Evolutionary conservation across 2,113 vertebrate genomes (phyloP).

Genomic region (Podarcis muralis): DNA sequence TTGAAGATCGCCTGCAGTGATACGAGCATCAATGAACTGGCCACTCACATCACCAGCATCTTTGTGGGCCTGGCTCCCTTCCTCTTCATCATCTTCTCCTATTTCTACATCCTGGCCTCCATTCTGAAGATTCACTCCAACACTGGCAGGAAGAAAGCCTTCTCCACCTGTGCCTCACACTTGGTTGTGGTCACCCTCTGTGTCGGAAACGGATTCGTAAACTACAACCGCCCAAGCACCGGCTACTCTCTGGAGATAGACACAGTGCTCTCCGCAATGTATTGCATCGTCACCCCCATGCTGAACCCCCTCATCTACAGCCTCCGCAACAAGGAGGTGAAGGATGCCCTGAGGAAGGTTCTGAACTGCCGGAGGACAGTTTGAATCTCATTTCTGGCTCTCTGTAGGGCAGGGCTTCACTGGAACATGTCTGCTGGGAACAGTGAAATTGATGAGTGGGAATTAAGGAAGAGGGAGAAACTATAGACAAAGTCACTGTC

Average conservation of each 20-base stretch:
- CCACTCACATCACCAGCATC: neutral
- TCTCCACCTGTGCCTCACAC: slow-evolving; percentile 14
- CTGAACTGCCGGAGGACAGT: neutral
- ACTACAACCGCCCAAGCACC: neutral
- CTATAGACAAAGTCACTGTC: no score
- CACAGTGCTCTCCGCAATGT: neutral
- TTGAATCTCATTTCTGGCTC: neutral
- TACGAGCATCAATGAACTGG: neutral
- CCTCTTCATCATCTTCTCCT: slow-evolving; percentile 3
- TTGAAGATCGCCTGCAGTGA: slow-evolving; percentile 21
- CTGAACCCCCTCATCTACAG: slow-evolving; percentile 19
- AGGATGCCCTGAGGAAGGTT: neutral
- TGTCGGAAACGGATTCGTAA: neutral
- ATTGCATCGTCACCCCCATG: neutral
- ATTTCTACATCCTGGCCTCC: neutral
- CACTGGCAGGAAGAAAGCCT: neutral
- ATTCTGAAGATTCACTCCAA: neutral
- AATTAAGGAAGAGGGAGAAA: no score
- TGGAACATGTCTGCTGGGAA: no score
- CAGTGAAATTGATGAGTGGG: no score
- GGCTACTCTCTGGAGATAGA: neutral
- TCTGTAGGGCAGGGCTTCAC: no score
- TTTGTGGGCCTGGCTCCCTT: neutral
- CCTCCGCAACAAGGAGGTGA: slow-evolving; percentile 18
- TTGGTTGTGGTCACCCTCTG: neutral